Base-by-base conservation (phyloP, 23 tunicate species). In the Halocynthia aurantium region DNA sequence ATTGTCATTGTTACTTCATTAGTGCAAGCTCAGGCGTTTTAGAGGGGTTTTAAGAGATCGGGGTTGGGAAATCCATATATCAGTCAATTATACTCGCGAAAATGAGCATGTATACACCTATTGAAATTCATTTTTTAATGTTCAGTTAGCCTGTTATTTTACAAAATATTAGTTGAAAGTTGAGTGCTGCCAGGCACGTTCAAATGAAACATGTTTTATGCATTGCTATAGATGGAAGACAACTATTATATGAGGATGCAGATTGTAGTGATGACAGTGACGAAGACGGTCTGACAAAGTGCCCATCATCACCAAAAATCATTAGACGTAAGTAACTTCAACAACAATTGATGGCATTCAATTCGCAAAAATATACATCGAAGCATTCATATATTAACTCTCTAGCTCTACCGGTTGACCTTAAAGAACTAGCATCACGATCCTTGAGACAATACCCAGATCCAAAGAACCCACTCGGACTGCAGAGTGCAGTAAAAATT, bases 381-480 rank as follows among this genome's bases (percentile, higher is more conserved):
- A 58, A 31, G 44, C 44, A 31, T 31, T 31, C 1, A 31, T 31
- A 31, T 31, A 31, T 31, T 31, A 31, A 31, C 44, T 31, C 44
- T 31, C 44, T 31, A 86, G 93, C 68, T 21, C 82, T 72, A 20
- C 81, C 83, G 6, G 72, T 62, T 6, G 84, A 88, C 70, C 63
- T 77, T 67, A 88, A 88, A 78, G 75, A 63, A 8, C 62, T 88
- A 12, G 95, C 95, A 5, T 54, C 95, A 12, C 73, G 69, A 15
- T 78, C 95, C 5, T 62, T 65, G 15, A 58, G 81, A 6, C 87
- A 88, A 78, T 88, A 88, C 67, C 95, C 95, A 10, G 82, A 77
- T 18, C 73, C 71, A 13, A 78, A 15, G 10, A 68, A 62, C 50
- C 62, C 73, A 13, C 50, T 60, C 21, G 51, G 31, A 8, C 60